Base-by-base conservation (phyloP, 2,113 vertebrate species). In the Arothron firmamentum region DNA sequence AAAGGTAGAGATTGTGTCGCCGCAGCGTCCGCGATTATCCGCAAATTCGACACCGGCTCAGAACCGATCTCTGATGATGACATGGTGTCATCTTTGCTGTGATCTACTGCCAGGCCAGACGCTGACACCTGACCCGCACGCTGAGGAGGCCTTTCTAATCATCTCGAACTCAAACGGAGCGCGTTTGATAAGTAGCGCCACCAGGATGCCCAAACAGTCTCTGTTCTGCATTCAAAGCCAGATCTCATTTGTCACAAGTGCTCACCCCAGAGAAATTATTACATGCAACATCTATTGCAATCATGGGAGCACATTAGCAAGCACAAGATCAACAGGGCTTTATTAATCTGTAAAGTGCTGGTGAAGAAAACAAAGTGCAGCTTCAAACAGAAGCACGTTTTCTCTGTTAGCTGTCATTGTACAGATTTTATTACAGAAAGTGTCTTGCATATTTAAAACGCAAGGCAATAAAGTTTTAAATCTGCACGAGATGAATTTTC, bases 221-320 rank as follows among this genome's bases (percentile, higher is more conserved):
- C 48, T 45, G 56, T 79, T 52, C 18, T 67, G 49, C 64, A 51
- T 43, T 41, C 48, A 61, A 74, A 76, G 74, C 67, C 43, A 41
- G 38, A 62, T 77, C 64, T 62, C 61, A 73, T 81, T 87, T 81
- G 83, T 82, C 78, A 75, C 66, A 73, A 79, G 76, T 61, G 68
- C 52, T 87, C 67, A 83, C 70, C 67, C 75, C 69, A 11, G 74
- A 79, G 59, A 79, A 74, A 84, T 83, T 25, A 87, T 85, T 75
- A 77, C 57, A 82, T 61, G 70, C 67, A 78, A 77, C 62, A 72
- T 79, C 79, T 74, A 75, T 72, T 77, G 67, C 58, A 82, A 79
- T 84, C 74, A 74, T 59, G 51, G 60, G 51, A 47, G 52, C 38
- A n/a, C 65, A 62, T 67, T 76, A 75, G 48, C 25, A 51, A 63